These are phyloP conservation scores for Lepidurus arcticus DNA, from an alignment of 1,140 invertebrate species.

Conservation along the genomic window DNA sequence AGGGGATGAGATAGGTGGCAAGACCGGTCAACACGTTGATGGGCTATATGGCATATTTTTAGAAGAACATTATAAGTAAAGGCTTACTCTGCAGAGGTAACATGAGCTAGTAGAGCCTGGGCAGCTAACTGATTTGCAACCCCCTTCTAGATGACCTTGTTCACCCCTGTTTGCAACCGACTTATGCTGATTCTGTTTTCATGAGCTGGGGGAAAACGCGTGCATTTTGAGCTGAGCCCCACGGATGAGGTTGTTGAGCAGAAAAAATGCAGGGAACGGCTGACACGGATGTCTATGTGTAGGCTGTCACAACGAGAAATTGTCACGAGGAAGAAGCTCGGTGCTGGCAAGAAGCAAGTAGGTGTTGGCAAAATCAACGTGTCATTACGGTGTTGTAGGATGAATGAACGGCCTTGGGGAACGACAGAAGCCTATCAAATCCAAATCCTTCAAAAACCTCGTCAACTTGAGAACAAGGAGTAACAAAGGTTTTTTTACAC, in stretches of 20 bases:
- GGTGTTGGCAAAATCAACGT: slow-evolving; percentile 18
- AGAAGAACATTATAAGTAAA: slow-evolving; percentile 14
- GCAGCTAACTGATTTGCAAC: slow-evolving; percentile 21
- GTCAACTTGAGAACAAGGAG: neutral
- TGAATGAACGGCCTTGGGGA: slow-evolving; percentile 11
- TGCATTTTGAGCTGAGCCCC: slow-evolving; percentile 1
- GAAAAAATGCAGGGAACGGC: slow-evolving; percentile 7
- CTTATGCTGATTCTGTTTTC: slow-evolving; percentile 5
- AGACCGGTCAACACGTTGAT: neutral
- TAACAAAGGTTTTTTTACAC: neutral
- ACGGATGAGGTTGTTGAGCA: slow-evolving; percentile 16
- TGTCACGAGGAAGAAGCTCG: slow-evolving; percentile 17
- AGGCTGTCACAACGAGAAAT: slow-evolving; percentile 5
- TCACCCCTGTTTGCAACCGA: slow-evolving; percentile 6
- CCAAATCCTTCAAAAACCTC: slow-evolving; percentile 15
- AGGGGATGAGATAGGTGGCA: neutral
- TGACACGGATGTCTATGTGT: slow-evolving; percentile 9
- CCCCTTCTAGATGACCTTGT: slow-evolving; percentile 17
- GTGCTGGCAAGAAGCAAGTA: slow-evolving; percentile 15
- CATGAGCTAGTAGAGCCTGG: slow-evolving; percentile 7
- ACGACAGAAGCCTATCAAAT: slow-evolving; percentile 21
- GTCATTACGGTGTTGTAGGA: slow-evolving; percentile 10
- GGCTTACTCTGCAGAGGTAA: neutral
- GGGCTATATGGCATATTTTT: slow-evolving; percentile 1
- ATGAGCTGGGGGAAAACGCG: slow-evolving; percentile 7